Evolutionary conservation across 2,797 vertebrate genomes (phyloP).

Genomic region (Sebastes glaucus): DNA sequence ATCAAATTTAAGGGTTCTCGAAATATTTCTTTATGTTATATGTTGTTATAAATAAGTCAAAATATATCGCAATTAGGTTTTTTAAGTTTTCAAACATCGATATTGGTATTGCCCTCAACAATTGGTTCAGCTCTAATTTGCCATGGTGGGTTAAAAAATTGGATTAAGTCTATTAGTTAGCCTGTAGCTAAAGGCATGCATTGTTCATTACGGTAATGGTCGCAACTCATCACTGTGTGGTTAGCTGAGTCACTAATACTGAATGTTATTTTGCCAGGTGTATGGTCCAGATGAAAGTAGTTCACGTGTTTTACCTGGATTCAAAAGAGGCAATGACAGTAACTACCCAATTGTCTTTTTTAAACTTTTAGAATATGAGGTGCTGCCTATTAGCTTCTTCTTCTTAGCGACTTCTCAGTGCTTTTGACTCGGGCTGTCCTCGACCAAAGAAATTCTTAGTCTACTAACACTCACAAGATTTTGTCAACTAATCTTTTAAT

Average conservation of each 20-base stretch:
- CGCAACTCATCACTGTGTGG: background rate
- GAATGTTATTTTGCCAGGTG: background rate
- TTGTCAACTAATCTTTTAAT: no score
- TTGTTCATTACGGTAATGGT: background rate
- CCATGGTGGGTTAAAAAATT: background rate
- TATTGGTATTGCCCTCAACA: background rate
- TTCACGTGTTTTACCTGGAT: background rate
- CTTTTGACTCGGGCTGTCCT: background rate
- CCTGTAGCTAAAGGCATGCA: background rate
- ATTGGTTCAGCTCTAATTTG: background rate
- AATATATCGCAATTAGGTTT: background rate
- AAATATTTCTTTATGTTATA: background rate
- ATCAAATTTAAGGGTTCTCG: background rate
- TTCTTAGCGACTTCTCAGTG: background rate
- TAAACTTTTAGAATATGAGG: background rate
- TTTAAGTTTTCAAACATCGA: background rate
- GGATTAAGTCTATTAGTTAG: background rate
- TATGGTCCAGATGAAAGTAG: background rate
- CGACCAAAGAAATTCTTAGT: no score
- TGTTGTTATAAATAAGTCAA: background rate
- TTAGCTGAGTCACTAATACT: background rate
- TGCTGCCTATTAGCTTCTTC: background rate
- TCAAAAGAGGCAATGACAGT: background rate
- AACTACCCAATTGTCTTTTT: background rate
- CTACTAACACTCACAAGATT: no score